A percentile compares a stretch with the other conserved stretches of the same genome.
Conservation (phyloP, 2,888 invertebrate genomes). For the Platypus cylindrus region DNA sequence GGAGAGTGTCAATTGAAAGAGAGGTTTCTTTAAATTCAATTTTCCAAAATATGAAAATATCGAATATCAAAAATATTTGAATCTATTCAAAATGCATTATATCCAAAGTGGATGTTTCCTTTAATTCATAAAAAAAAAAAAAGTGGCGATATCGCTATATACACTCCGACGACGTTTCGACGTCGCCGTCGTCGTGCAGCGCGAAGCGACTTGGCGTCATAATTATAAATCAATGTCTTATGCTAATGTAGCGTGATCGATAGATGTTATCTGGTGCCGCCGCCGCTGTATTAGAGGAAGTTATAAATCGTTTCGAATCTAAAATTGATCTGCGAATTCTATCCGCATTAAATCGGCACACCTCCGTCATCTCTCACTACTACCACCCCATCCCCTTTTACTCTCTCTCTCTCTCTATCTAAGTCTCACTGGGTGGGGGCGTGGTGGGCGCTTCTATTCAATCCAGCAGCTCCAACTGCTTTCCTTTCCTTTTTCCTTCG, state of each 20-base stretch:
- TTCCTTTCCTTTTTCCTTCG: too few relatives aligned
- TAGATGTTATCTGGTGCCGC: slow-evolving; percentile 30
- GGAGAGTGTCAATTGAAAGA: too few relatives aligned
- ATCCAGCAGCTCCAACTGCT: too few relatives aligned
- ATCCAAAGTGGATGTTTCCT: slow-evolving; percentile 20
- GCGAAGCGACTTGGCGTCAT: slow-evolving; percentile 21
- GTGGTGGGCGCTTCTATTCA: too few relatives aligned
- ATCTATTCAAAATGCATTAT: not conserved
- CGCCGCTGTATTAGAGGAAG: slow-evolving; percentile 33
- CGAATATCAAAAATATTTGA: not conserved
- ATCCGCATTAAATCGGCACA: slow-evolving; percentile 34
- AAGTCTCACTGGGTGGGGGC: too few relatives aligned
- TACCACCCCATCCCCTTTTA: slow-evolving; percentile 7
- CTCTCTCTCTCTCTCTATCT: too few relatives aligned
- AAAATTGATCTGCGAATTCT: slow-evolving; percentile 36
- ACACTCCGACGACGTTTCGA: slow-evolving; percentile 5
- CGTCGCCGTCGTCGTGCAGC: slow-evolving; percentile 11
- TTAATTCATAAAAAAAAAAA: slow-evolving; percentile 22
- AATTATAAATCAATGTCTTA: slow-evolving; percentile 39
- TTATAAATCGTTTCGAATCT: slow-evolving; percentile 38
- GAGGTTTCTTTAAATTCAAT: too few relatives aligned
- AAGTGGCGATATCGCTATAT: slow-evolving; percentile 14
- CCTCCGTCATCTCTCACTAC: slow-evolving; percentile 29
- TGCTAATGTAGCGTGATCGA: slow-evolving; percentile 36
- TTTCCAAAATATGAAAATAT: too few relatives aligned